Evolutionary conservation across 2,888 invertebrate species (phyloP).

Genomic region (Calliphora vomitoria): DNA sequence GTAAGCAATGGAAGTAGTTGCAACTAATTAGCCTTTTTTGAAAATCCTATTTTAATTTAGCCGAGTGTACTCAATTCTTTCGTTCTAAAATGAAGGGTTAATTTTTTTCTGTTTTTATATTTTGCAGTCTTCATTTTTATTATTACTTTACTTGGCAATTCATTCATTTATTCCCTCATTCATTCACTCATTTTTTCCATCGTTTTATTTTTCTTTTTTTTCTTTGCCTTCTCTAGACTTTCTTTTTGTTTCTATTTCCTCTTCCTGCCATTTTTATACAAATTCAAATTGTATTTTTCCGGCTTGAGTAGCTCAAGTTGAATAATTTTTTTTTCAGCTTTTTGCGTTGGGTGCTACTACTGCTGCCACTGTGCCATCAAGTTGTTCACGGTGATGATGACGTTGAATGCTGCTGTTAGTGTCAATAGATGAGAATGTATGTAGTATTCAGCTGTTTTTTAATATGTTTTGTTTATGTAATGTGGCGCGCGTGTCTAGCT

Average conservation of each 20-base stretch:
- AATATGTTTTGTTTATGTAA: slow-evolving; percentile 38
- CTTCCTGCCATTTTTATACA: slow-evolving; percentile 70
- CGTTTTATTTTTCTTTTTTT: slow-evolving; percentile 40
- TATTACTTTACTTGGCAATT: slow-evolving; percentile 58
- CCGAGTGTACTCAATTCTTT: slow-evolving; percentile 19
- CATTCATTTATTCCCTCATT: slow-evolving; percentile 58
- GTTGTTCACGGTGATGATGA: slow-evolving; percentile 51
- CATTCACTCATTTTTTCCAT: slow-evolving; percentile 39
- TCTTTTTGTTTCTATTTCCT: slow-evolving; percentile 70
- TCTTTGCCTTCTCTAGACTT: slow-evolving; percentile 53
- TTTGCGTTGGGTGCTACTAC: slow-evolving; percentile 5
- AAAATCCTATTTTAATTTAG: slow-evolving; percentile 15
- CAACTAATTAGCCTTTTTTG: background rate
- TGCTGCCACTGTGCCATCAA: slow-evolving; percentile 23
- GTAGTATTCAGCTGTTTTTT: slow-evolving; percentile 10
- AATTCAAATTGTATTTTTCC: slow-evolving; percentile 74
- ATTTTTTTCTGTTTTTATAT: slow-evolving; percentile 48
- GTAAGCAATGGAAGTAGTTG: too few relatives aligned
- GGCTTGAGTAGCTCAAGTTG: slow-evolving; percentile 72
- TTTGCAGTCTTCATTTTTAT: slow-evolving; percentile 53
- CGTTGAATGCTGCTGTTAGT: slow-evolving; percentile 41
- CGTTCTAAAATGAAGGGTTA: slow-evolving; percentile 64
- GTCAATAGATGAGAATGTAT: slow-evolving; percentile 20
- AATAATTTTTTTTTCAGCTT: slow-evolving; percentile 47
- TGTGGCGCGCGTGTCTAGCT: slow-evolving; percentile 68